Conservation (phyloP, 2,888 invertebrate genomes). For the Agriotes lineatus region DNA sequence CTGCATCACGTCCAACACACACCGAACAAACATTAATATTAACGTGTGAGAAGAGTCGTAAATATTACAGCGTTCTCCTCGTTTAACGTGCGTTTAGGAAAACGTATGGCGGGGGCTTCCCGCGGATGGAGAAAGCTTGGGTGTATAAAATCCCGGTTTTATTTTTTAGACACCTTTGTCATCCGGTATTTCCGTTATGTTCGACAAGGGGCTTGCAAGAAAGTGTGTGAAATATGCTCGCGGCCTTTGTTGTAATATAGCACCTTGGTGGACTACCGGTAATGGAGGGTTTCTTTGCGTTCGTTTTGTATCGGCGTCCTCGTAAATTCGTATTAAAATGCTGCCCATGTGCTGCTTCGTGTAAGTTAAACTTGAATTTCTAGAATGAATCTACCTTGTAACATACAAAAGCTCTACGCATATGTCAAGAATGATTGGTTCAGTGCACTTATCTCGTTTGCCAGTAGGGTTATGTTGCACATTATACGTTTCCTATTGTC, state of each 20-base stretch:
- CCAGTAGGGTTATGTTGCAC: too few species aligned
- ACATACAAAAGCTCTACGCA: too few species aligned
- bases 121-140: neutral
- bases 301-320: too few species aligned
- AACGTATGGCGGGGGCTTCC: constrained; percentile 8
- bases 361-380: too few species aligned
- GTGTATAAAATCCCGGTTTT: constrained; percentile 16
- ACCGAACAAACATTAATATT: constrained; percentile 37
- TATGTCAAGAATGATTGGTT: too few species aligned
- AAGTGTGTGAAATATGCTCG: neutral
- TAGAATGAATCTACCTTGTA: too few species aligned
- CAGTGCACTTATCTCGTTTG: too few species aligned
- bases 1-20: constrained; percentile 36
- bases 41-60: constrained; percentile 34
- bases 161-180: constrained; percentile 7
- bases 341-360: too few species aligned
- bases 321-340: too few species aligned
- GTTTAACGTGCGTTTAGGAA: constrained; percentile 31
- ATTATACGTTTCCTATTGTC: too few species aligned
- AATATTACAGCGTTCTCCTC: constrained; percentile 36
- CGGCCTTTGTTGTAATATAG: neutral
- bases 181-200: constrained; percentile 11
- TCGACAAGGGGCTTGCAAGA: constrained; percentile 3
- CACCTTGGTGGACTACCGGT: neutral
- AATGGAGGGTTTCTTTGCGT: neutral